Base-by-base conservation (phyloP, 2,888 invertebrate genomes). In the Troides helena region DNA sequence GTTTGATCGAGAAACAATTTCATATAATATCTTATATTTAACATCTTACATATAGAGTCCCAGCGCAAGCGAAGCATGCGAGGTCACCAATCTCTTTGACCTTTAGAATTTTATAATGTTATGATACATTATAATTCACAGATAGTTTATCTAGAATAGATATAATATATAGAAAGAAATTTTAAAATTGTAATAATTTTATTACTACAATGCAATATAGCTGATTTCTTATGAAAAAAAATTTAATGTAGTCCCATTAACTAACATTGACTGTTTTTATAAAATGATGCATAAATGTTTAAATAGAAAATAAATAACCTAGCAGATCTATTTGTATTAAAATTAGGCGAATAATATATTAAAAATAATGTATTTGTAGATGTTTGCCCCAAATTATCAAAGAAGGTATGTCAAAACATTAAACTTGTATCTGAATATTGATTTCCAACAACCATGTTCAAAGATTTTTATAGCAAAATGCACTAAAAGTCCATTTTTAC, bases 21-120 rank as follows among this genome's bases (percentile, higher is more conserved):
- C 86, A 84, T 90, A 89, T 90, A 90, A 88, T 90, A 85, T 84
- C 82, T 84, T 85, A 84, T 75, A 80, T 80, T 75, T 86, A 88
- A 90, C 88, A 88, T 87, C 86, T 85, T 87, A 87, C 79, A 87
- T 80, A 85, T 82, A 86, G 80, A 83, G 46, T 14, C 14, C 46
- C 82, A 80, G 81, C 81, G 83, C 83, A 83, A 85, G 86, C 84
- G 78, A 83, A 75, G 79, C 77, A 76, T 78, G 76, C 77, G 79
- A 61, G 56, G 67, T 65, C 23, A 61, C 76, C 77, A 74, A 68
- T 66, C 63, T 68, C 62, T 23, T 46, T 39, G 21, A 57, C 67
- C 36, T 60, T 50, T 17, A 23, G 39, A 67, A 56, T 64, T 70
- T 14, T 60, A 64, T 59, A 12, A 63, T 53, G 53, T 53, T 67